These are phyloP conservation scores for Leptopilina drosophilae DNA, from an alignment of 2,888 invertebrate species.

Conservation along the genomic window DNA sequence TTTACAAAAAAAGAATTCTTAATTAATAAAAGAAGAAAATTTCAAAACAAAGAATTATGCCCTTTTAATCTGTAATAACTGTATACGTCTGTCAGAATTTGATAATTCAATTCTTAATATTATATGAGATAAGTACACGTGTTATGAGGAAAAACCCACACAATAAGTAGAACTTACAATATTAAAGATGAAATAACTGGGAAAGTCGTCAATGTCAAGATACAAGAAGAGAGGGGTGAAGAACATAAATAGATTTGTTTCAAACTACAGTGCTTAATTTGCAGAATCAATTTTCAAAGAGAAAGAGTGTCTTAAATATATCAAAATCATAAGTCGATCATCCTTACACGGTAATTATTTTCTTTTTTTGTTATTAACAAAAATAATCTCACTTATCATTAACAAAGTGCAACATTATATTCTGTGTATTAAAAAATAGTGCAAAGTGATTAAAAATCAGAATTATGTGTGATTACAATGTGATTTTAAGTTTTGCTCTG, in stretches of 20 bases:
- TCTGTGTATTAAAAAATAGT: neutral
- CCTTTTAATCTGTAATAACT: constrained; percentile 7
- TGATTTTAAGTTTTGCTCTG: neutral
- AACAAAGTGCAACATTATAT: constrained; percentile 10
- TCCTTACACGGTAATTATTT: constrained; percentile 32
- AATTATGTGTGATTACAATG: neutral
- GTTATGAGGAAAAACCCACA: constrained; percentile 30
- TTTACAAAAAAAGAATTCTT: no score
- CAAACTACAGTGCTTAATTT: constrained; percentile 53
- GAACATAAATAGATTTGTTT: constrained; percentile 59
- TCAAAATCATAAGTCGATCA: neutral
- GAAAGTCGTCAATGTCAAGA: constrained; percentile 57
- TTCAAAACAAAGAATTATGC: neutral
- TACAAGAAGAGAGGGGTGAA: constrained; percentile 55
- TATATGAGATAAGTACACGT: constrained; percentile 14
- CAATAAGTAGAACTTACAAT: constrained; percentile 42
- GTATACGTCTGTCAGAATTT: constrained; percentile 19
- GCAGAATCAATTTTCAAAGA: constrained; percentile 54
- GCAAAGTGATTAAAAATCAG: constrained; percentile 19
- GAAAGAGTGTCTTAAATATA: constrained; percentile 42
- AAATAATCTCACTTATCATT: neutral
- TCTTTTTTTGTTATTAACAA: neutral
- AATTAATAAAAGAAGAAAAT: neutral
- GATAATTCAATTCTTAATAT: constrained; percentile 30
- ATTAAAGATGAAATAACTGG: constrained; percentile 49